These are phyloP conservation scores for Anguilla japonica DNA, from an alignment of 2,113 vertebrate species.

Conservation along the genomic window DNA sequence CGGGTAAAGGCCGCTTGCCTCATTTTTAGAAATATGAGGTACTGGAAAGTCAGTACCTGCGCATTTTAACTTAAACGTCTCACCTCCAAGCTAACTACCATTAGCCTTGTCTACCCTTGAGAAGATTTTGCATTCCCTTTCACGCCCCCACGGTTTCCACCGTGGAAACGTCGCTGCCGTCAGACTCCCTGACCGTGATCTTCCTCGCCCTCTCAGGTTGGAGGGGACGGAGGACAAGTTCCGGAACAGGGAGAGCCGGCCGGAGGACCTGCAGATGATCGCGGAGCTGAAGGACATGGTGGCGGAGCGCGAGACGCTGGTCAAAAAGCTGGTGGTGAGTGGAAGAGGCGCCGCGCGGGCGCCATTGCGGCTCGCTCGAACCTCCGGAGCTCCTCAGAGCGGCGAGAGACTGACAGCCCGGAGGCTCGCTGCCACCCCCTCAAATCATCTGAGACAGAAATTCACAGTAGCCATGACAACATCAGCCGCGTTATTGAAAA, in stretches of 20 bases:
- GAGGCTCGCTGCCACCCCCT: neutral
- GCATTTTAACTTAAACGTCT: too few relatives aligned
- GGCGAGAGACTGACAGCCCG: neutral
- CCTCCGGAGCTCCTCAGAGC: neutral
- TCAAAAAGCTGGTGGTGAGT: constrained; percentile 98
- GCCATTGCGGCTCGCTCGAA: neutral
- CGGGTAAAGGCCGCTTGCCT: too few relatives aligned
- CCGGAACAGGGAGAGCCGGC: constrained; percentile 90
- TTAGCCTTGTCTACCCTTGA: too few relatives aligned
- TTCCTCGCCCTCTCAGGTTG: constrained; percentile 69
- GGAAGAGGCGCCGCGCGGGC: neutral
- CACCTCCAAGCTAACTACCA: too few relatives aligned
- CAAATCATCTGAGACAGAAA: neutral
- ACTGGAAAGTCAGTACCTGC: too few relatives aligned
- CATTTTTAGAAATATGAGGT: too few relatives aligned
- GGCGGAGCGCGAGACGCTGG: constrained; percentile 89
- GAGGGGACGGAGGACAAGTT: constrained; percentile 97
- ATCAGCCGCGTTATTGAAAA: neutral
- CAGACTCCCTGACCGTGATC: constrained; percentile 3
- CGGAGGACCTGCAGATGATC: constrained; percentile 92
- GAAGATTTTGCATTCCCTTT: too few relatives aligned
- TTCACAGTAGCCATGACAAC: constrained; percentile 30
- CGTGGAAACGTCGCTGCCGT: too few relatives aligned
- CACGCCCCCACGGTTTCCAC: too few relatives aligned
- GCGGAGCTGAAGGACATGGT: constrained; percentile 95